Conservation (phyloP, 2,113 vertebrate species). For the Hippolais icterina region DNA sequence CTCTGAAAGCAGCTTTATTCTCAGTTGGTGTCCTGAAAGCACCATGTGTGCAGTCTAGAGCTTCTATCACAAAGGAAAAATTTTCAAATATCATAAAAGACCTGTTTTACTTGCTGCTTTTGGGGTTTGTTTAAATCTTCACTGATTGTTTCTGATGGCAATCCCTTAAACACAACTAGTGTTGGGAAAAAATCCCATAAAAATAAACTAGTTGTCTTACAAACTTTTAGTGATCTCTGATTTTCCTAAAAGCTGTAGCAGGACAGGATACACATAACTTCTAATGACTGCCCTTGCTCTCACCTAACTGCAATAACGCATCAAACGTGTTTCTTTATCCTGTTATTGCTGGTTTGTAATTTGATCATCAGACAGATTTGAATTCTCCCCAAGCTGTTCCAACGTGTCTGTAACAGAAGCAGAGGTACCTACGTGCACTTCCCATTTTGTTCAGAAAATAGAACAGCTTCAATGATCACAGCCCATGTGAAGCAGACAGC, state of each 20-base stretch:
- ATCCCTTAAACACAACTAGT: neutral
- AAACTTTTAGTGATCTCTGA: constrained; percentile 34
- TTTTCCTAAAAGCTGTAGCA: constrained; percentile 49
- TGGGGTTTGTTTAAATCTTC: neutral
- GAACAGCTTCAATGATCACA: constrained; percentile 40
- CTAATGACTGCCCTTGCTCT: constrained; percentile 61
- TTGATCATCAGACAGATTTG: constrained; percentile 69
- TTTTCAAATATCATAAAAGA: constrained; percentile 43
- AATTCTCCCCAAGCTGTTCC: constrained; percentile 72
- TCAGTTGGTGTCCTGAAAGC: constrained; percentile 70
- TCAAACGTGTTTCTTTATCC: constrained; percentile 66
- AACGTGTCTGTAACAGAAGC: constrained; percentile 74
- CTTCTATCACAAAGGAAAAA: constrained; percentile 46
- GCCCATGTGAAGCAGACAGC: constrained; percentile 30
- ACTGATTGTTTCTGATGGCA: constrained; percentile 44
- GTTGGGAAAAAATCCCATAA: neutral
- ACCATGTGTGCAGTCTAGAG: constrained; percentile 51
- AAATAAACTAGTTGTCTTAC: constrained; percentile 8
- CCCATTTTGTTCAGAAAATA: constrained; percentile 57
- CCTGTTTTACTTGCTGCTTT: constrained; percentile 16
- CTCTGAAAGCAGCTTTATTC: constrained; percentile 74
- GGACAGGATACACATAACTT: constrained; percentile 59
- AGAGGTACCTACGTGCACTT: constrained; percentile 37
- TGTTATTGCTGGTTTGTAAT: constrained; percentile 67
- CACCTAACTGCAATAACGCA: constrained; percentile 59